phyloP scores from a whole-genome alignment of 2,888 invertebrate genomes.

The Lasioglossum lativentre region DNA sequence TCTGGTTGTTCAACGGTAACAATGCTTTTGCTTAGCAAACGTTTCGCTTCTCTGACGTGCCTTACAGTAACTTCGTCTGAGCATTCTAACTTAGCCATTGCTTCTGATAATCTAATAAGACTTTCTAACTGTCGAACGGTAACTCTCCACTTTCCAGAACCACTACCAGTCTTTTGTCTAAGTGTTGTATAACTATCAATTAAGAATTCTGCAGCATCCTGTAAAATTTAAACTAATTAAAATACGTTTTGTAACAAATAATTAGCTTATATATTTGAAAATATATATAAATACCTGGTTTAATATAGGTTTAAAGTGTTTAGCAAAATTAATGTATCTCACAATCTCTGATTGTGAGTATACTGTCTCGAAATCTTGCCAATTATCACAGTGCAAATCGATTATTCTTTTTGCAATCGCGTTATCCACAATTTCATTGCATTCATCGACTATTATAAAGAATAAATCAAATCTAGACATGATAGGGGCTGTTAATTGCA shows the following conservation, averaged over 20 bases:
- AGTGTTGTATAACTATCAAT: constrained; percentile 95
- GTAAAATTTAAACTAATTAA: constrained; percentile 45
- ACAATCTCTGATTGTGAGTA: constrained; percentile 96
- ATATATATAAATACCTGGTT: constrained; percentile 87
- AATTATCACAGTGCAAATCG: constrained; percentile 95
- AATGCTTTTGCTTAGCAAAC: constrained; percentile 97
- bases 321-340: constrained; percentile 98
- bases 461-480: constrained; percentile 99
- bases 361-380: constrained; percentile 91
- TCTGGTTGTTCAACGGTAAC: constrained; percentile 99
- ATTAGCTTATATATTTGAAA: not conserved
- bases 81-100: constrained; percentile 98
- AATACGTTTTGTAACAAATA: constrained; percentile 8
- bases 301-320: constrained; percentile 96
- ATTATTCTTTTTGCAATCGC: constrained; percentile 98
- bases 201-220: constrained; percentile 93
- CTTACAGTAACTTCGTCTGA: constrained; percentile 93
- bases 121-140: constrained; percentile 98
- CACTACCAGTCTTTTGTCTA: constrained; percentile 92
- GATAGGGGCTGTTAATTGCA: constrained; percentile 96
- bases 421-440: constrained; percentile 97
- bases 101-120: constrained; percentile 98
- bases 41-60: constrained; percentile 96
- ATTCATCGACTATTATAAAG: constrained; percentile 99
- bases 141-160: constrained; percentile 94